Conservation (phyloP, 2,113 vertebrate species). For the Colossoma macropomum region DNA sequence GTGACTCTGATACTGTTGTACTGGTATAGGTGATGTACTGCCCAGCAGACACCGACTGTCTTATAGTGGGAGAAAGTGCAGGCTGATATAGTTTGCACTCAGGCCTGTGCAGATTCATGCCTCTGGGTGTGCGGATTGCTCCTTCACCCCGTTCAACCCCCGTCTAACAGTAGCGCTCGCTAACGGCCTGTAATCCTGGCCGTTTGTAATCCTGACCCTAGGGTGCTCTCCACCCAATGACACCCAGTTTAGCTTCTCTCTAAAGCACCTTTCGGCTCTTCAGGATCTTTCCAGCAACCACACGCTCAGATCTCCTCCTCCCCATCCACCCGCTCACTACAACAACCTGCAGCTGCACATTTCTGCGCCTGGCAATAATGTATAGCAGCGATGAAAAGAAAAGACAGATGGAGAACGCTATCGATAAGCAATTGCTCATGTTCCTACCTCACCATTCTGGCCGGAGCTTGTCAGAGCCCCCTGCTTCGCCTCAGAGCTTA, state of each 20-base stretch:
- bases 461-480: conserved; percentile 68
- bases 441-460: conserved; percentile 86
- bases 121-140: background rate
- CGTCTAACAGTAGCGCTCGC: background rate
- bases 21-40: too few species aligned
- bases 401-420: conserved; percentile 23
- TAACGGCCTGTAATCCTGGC: background rate
- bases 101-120: conserved; percentile 14
- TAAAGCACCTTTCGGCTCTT: conserved; percentile 2
- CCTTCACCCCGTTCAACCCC: background rate
- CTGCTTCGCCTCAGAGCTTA: conserved; percentile 61
- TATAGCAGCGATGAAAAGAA: background rate
- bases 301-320: background rate
- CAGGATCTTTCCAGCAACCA: background rate
- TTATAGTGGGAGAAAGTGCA: background rate
- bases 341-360: background rate
- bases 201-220: conserved; percentile 1
- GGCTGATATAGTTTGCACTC: background rate
- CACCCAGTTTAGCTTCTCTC: background rate
- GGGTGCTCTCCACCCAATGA: conserved; percentile 10
- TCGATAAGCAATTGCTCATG: conserved; percentile 29
- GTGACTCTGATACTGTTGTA: too few species aligned
- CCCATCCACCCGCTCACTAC: background rate
- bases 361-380: conserved; percentile 6
- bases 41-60: too few species aligned